Conservation (phyloP, 2,113 vertebrate species). For the Thamnaconus septentrionalis region DNA sequence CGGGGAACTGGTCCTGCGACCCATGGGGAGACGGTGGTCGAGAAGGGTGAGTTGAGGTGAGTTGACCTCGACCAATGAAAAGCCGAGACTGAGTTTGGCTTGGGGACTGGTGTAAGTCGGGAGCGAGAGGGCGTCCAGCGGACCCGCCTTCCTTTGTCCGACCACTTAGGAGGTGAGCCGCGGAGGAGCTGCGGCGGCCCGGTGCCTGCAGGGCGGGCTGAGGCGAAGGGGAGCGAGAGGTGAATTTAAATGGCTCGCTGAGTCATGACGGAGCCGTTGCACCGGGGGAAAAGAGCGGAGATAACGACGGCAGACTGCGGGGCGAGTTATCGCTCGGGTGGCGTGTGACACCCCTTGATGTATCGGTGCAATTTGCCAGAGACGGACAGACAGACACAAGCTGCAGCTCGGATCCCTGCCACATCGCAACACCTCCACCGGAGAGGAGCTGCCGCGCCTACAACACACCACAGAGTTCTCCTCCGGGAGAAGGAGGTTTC, state of each 20-base stretch:
- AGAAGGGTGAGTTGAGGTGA: conserved; percentile 55
- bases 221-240: conserved; percentile 33
- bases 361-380: neutral
- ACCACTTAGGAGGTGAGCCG: conserved; percentile 31
- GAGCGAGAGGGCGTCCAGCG: conserved; percentile 18
- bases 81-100: conserved; percentile 19
- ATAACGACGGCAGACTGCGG: conserved; percentile 28
- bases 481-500: conserved; percentile 33
- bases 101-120: conserved; percentile 12
- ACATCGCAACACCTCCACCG: conserved; percentile 54
- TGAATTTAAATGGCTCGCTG: conserved; percentile 42
- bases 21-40: conserved; percentile 63
- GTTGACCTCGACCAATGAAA: conserved; percentile 12
- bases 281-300: conserved; percentile 7
- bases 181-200: conserved; percentile 36
- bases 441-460: conserved; percentile 57
- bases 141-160: conserved; percentile 36
- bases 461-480: conserved; percentile 34
- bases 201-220: conserved; percentile 9
- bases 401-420: conserved; percentile 25
- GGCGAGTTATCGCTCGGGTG: conserved; percentile 8
- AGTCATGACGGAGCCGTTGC: conserved; percentile 31
- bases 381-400: conserved; percentile 8
- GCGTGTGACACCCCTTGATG: conserved; percentile 13
- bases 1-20: conserved; percentile 60